phyloP scores from a whole-genome alignment of 2,113 vertebrate genomes.

The Dipodomys spectabilis region DNA sequence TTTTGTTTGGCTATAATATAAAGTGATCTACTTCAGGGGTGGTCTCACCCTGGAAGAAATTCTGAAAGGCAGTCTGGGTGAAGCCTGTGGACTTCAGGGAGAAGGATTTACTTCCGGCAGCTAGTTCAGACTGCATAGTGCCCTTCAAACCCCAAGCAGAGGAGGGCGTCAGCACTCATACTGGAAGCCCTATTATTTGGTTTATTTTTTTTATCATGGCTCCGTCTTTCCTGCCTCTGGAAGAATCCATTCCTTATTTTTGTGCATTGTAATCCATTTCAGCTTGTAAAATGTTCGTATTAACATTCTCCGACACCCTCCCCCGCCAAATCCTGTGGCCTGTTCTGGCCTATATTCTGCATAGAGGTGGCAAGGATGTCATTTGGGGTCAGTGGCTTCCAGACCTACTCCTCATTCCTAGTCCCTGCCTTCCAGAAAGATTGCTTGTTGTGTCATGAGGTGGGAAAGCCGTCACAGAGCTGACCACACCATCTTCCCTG shows the following conservation, averaged over 20 bases:
- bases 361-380: background rate
- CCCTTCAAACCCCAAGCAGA: background rate
- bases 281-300: background rate
- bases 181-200: background rate
- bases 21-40: background rate
- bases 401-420: background rate
- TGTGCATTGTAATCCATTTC: slow-evolving; percentile 2
- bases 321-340: background rate
- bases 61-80: background rate
- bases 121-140: background rate
- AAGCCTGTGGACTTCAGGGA: background rate
- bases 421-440: background rate
- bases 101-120: background rate
- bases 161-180: background rate
- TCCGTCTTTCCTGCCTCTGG: background rate
- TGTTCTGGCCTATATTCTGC: background rate
- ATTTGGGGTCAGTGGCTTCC: background rate
- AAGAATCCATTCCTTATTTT: background rate
- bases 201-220: background rate
- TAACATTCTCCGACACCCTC: background rate
- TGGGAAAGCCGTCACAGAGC: background rate
- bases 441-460: background rate
- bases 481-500: background rate
- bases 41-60: background rate
- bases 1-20: background rate